Evolutionary conservation across 64 coral and sea anemone species (phyloP), one percentile per base, ranked within the genome.

Genomic region (Actinia tenebrosa): DNA sequence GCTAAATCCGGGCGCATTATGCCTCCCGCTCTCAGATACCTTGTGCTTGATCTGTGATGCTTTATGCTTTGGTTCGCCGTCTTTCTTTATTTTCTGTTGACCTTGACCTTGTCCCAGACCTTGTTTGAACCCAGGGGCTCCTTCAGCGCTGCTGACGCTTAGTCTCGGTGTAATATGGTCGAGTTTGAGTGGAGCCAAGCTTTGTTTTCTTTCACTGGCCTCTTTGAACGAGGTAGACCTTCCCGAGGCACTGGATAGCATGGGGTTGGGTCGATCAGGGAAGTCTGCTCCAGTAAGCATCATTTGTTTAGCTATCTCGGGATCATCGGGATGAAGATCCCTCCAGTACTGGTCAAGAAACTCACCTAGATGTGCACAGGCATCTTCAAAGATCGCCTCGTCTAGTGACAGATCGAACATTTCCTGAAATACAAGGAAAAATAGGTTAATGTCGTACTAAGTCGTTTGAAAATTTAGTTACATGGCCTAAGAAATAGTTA

Each of bases 311-410:
- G 60, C 30, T 16, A 89, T 69, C 14, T 90, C 94, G 8, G 69
- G 64, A 26, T 91, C 93, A 56, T 79, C 85, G 0, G 97, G 97
- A 27, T 99, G 97, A 7, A 95, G 82, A 62, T 99, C 93, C 19
- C 97, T 87, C 97, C 97, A 99, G 79, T 98, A 98, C 80, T 98
- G 96, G 14, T 98, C 92, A 10, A 98, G 77, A 59, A 94, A 98
- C 44, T 98, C 96, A 1, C 96, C 96, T 20, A 98, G 56, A 46
- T 98, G 96, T 37, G 93, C 92, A 18, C 96, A 98, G 1, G 96
- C 96, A 78, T 98, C 96, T 43, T 98, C 96, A 19, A 98, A 89
- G 69, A 94, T 94, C 16, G 93, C 90, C 84, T 98, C 96, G 27
- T 98, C 96, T 26, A 98, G 71, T 60, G 94, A 58, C 46, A 98